phyloP scores from a whole-genome alignment of 2,797 vertebrate species.

The Diplodus sargus region DNA sequence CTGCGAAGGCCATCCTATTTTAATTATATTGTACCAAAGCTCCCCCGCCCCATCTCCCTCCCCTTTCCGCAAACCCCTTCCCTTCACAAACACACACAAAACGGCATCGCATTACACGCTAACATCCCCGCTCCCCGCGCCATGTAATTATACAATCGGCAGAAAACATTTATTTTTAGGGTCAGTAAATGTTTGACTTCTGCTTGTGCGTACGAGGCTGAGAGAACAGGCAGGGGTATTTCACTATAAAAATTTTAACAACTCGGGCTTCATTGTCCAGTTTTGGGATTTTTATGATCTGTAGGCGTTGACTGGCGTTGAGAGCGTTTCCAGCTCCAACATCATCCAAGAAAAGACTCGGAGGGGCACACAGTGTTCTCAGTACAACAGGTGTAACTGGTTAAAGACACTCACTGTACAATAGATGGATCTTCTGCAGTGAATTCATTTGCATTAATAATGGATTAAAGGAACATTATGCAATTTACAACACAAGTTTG shows the following conservation, averaged over 20 bases:
- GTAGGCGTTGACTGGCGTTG: slow-evolving; percentile 66
- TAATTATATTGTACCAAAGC: slow-evolving; percentile 83
- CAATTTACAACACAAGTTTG: not conserved
- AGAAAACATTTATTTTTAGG: slow-evolving; percentile 86
- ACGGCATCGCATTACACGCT: slow-evolving; percentile 80
- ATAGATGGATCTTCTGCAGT: not conserved
- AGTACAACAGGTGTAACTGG: slow-evolving; percentile 69
- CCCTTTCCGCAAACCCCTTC: slow-evolving; percentile 83
- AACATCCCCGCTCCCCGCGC: slow-evolving; percentile 65
- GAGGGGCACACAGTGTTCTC: slow-evolving; percentile 49
- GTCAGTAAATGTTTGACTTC: slow-evolving; percentile 84
- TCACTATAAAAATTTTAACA: slow-evolving; percentile 80
- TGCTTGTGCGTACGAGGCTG: slow-evolving; percentile 49
- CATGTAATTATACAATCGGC: slow-evolving; percentile 82
- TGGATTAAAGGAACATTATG: slow-evolving; percentile 16
- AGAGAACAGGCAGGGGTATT: slow-evolving; percentile 74
- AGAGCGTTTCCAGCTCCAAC: slow-evolving; percentile 66
- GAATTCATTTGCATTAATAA: slow-evolving; percentile 13
- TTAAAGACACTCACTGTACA: slow-evolving; percentile 44
- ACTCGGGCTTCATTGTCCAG: slow-evolving; percentile 76
- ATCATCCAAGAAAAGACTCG: slow-evolving; percentile 47
- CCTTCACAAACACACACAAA: slow-evolving; percentile 83
- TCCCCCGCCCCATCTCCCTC: slow-evolving; percentile 74
- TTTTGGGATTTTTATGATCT: slow-evolving; percentile 71
- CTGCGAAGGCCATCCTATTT: slow-evolving; percentile 81